These are phyloP conservation scores for Gorilla gorilla DNA, from an alignment of 2,113 vertebrate genomes.

Conservation along the genomic window DNA sequence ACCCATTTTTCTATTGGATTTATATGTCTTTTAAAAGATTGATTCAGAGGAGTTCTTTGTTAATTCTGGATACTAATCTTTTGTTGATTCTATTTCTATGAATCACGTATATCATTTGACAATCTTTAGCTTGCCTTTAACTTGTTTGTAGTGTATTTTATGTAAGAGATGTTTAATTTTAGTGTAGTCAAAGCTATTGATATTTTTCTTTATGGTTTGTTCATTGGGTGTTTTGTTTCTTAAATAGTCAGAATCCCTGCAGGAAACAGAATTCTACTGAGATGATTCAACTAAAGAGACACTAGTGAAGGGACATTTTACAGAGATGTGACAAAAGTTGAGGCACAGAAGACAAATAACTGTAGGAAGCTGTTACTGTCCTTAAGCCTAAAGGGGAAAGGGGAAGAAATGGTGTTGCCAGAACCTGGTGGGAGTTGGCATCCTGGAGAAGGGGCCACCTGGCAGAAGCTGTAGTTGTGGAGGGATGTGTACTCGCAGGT, in stretches of 20 bases:
- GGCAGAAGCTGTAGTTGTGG: not conserved
- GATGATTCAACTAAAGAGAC: constrained; percentile 33
- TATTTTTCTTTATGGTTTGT: constrained; percentile 41
- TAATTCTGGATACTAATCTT: constrained; percentile 22
- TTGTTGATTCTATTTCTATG: not conserved
- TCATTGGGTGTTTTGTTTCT: constrained; percentile 31
- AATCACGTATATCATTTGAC: not conserved
- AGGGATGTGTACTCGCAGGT: not conserved
- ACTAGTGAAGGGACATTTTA: constrained; percentile 39
- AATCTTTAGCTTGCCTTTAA: constrained; percentile 35
- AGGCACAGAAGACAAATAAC: not conserved
- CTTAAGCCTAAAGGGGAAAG: not conserved
- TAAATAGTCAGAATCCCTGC: not conserved
- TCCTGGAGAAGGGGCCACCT: not conserved
- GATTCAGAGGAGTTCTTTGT: not conserved
- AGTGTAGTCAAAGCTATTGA: constrained; percentile 20
- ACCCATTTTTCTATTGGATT: not conserved
- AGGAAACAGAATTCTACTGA: constrained; percentile 50
- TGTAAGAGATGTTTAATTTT: constrained; percentile 53
- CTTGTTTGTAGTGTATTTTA: constrained; percentile 32
- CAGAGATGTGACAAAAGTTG: constrained; percentile 32
- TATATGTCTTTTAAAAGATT: not conserved
- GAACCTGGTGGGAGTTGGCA: not conserved
- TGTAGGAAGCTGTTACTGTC: not conserved
- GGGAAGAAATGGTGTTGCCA: not conserved